Percentiles rank a stretch among this genome's conserved stretches.
phyloP scores from a whole-genome alignment of 2,888 invertebrate species.

The Nymphalis polychloros region DNA sequence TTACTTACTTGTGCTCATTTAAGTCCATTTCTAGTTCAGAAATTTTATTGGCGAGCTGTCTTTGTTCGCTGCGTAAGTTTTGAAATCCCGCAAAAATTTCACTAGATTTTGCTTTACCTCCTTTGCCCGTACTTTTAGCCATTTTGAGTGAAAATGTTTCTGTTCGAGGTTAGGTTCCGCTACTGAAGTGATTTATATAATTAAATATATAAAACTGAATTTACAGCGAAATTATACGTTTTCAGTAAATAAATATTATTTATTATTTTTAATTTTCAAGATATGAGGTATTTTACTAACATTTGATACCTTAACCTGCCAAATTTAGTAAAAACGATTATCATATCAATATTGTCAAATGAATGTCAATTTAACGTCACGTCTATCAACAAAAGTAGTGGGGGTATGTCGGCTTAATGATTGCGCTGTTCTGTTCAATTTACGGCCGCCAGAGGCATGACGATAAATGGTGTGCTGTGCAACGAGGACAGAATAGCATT shows the following conservation, averaged over 20 bases:
- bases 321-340: neutral
- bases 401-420: too few species aligned
- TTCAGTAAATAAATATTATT: neutral
- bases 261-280: neutral
- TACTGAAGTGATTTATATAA: neutral
- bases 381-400: too few species aligned
- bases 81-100: slow-evolving; percentile 95
- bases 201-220: neutral
- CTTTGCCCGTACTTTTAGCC: slow-evolving; percentile 62
- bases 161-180: slow-evolving; percentile 21
- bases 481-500: too few species aligned
- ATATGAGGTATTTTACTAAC: slow-evolving; percentile 11
- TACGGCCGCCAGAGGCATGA: too few species aligned
- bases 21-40: slow-evolving; percentile 96
- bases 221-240: neutral
- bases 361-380: neutral
- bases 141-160: slow-evolving; percentile 41
- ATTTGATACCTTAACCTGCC: slow-evolving; percentile 3
- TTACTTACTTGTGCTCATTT: slow-evolving; percentile 95
- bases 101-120: slow-evolving; percentile 77
- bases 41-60: slow-evolving; percentile 92
- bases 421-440: too few species aligned
- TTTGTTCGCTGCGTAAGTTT: slow-evolving; percentile 92
- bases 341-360: neutral
- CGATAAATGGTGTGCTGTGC: too few species aligned